These are phyloP conservation scores for Xyrichtys novacula DNA, from an alignment of 2,797 vertebrate species.

Conservation along the genomic window DNA sequence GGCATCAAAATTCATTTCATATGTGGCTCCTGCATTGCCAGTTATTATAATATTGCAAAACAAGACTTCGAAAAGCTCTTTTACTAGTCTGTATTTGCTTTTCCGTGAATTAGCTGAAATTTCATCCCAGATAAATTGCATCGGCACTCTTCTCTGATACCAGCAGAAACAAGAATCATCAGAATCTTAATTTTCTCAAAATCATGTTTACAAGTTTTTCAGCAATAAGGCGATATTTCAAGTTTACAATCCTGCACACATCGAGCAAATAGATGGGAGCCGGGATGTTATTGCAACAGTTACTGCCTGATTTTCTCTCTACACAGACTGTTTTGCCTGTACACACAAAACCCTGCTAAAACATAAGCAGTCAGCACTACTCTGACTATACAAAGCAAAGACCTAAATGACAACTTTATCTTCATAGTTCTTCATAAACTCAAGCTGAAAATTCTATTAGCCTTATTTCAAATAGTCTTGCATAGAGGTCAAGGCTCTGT, in stretches of 20 bases:
- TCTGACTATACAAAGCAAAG: not conserved
- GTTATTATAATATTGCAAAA: conserved; percentile 22
- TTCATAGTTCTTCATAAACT: conserved; percentile 16
- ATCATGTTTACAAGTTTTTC: no score
- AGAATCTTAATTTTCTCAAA: no score
- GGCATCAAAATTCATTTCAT: conserved; percentile 30
- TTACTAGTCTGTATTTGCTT: conserved; percentile 17
- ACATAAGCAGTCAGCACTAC: no score
- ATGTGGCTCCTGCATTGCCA: conserved; percentile 27
- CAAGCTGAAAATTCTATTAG: conserved; percentile 30
- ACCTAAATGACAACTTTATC: not conserved
- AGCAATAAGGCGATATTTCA: no score
- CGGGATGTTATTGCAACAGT: no score
- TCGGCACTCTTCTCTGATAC: no score
- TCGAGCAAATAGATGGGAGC: no score
- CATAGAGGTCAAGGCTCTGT: conserved; percentile 27
- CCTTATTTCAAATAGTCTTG: conserved; percentile 42
- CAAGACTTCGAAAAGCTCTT: conserved; percentile 18
- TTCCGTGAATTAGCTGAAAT: not conserved
- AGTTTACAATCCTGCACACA: no score
- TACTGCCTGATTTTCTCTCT: no score
- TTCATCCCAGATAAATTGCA: not conserved
- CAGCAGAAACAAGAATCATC: no score
- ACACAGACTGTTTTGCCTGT: no score
- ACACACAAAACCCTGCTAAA: no score